Evolutionary conservation across 2,797 vertebrate genomes (phyloP).

Genomic region (Clamator glandarius): DNA sequence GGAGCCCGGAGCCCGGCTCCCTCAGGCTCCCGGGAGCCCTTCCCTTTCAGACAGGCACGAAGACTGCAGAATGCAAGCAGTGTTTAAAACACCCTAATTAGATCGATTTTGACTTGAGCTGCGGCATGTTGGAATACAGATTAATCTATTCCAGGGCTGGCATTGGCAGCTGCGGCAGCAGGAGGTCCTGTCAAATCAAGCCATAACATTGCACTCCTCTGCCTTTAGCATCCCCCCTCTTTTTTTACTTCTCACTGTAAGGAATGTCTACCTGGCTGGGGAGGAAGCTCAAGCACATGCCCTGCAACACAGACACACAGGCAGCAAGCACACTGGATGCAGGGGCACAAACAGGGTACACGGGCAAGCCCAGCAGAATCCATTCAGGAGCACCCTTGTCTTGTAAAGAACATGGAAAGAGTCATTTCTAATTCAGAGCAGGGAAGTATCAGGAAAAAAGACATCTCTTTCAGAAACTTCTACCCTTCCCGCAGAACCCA

Average conservation of each 20-base stretch:
- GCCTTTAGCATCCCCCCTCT: constrained; percentile 47
- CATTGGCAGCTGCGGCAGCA: constrained; percentile 70
- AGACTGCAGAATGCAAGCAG: constrained; percentile 58
- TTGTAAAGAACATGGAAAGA: neutral
- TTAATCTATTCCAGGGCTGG: constrained; percentile 58
- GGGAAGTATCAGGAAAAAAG: neutral
- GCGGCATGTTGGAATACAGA: constrained; percentile 73
- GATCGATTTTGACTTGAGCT: constrained; percentile 71
- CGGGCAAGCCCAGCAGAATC: neutral
- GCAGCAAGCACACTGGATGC: too few relatives aligned
- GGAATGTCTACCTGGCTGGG: constrained; percentile 62
- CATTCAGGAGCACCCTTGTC: neutral
- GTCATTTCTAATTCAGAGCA: neutral
- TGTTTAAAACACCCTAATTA: constrained; percentile 78
- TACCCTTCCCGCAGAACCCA: neutral
- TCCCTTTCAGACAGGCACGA: constrained; percentile 43
- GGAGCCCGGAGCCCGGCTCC: neutral
- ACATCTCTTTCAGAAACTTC: neutral
- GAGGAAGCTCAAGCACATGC: neutral
- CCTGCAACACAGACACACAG: neutral
- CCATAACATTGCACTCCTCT: constrained; percentile 46
- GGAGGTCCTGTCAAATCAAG: constrained; percentile 75
- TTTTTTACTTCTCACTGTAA: constrained; percentile 45
- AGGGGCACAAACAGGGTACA: neutral
- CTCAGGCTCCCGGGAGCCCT: neutral